A percentile compares a stretch with the other conserved stretches of the same genome.
Evolutionary conservation across 2,113 vertebrate species (phyloP).

Genomic region (Rhynchomys soricoides): DNA sequence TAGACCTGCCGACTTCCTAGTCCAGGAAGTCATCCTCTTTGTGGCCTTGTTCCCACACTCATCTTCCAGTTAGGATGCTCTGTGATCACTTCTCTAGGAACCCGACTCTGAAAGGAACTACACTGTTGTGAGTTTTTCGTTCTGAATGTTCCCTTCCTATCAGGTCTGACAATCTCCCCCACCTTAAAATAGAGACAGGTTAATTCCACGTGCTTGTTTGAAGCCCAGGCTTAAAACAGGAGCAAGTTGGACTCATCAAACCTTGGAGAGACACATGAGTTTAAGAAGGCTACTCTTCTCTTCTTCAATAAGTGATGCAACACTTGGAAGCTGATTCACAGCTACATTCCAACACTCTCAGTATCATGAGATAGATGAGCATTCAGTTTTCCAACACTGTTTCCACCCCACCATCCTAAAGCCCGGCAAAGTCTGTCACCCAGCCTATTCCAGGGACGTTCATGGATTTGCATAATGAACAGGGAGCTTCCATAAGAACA

Average conservation of each 20-base stretch:
- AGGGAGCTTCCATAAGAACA: slow-evolving; percentile 20
- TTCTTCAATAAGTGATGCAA: slow-evolving; percentile 32
- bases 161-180: not conserved
- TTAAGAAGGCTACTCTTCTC: slow-evolving; percentile 6
- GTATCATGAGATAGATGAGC: slow-evolving; percentile 22
- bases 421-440: not conserved
- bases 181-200: slow-evolving; percentile 33
- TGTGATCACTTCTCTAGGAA: not conserved
- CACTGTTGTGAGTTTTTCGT: not conserved
- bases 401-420: slow-evolving; percentile 1
- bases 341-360: slow-evolving; percentile 20
- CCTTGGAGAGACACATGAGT: not conserved
- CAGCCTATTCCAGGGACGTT: slow-evolving; percentile 32
- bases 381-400: slow-evolving; percentile 6
- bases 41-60: not conserved
- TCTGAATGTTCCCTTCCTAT: not conserved
- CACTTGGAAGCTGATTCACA: slow-evolving; percentile 53
- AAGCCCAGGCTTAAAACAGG: slow-evolving; percentile 53
- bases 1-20: not conserved
- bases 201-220: slow-evolving; percentile 31
- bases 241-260: slow-evolving; percentile 62
- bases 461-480: slow-evolving; percentile 4
- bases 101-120: not conserved
- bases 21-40: not conserved
- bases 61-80: not conserved